phyloP scores from a whole-genome alignment of 2,888 invertebrate species.

The Leistus spinibarbis region DNA sequence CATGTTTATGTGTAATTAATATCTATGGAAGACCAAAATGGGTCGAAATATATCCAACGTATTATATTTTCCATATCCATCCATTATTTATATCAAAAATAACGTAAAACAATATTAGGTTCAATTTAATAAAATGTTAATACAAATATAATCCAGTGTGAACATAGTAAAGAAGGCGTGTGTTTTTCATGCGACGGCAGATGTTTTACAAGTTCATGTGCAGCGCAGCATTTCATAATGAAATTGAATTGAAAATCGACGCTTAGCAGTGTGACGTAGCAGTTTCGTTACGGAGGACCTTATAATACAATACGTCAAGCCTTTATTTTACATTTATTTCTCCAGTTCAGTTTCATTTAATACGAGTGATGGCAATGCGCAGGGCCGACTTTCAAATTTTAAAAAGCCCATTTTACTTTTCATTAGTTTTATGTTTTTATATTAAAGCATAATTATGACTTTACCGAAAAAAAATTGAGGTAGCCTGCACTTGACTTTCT shows the following conservation, averaged over 20 bases:
- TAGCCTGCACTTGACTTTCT: no score
- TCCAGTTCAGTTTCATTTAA: neutral
- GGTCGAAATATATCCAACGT: no score
- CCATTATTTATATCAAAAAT: no score
- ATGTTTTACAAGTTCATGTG: neutral
- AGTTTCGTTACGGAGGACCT: neutral
- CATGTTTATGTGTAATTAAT: no score
- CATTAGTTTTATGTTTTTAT: no score
- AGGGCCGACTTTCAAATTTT: neutral
- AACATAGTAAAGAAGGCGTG: neutral
- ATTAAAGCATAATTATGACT: no score
- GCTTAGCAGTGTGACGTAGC: neutral
- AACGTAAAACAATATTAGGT: no score
- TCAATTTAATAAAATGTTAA: no score
- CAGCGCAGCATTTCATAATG: neutral
- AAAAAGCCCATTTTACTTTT: neutral
- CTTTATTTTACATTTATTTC: constrained; percentile 9
- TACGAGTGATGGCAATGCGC: neutral
- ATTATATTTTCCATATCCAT: no score
- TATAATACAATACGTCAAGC: neutral
- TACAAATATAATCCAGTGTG: neutral
- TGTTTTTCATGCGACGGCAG: neutral
- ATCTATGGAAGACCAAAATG: no score
- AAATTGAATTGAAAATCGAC: constrained; percentile 6
- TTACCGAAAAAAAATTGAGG: no score